Conservation (phyloP, 1,140 invertebrate genomes). For the Micrasema minimum region DNA sequence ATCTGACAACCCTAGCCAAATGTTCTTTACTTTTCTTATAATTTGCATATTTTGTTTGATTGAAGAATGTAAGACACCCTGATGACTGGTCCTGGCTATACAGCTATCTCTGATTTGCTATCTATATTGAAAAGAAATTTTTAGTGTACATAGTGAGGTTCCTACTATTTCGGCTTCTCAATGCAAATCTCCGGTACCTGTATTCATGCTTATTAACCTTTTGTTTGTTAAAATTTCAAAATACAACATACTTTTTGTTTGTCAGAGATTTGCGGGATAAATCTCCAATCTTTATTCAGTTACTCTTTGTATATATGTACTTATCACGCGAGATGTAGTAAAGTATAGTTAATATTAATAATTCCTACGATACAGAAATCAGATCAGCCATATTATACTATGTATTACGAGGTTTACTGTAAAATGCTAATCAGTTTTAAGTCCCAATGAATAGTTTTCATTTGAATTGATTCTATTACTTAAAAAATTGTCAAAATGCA, state of each 20-base stretch:
- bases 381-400: too few relatives aligned
- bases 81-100: constrained; percentile 38
- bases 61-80: constrained; percentile 38
- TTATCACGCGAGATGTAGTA: too few relatives aligned
- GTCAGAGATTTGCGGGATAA: background rate
- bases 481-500: too few relatives aligned
- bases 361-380: too few relatives aligned
- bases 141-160: constrained; percentile 19
- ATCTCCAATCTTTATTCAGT: too few relatives aligned
- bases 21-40: constrained; percentile 23
- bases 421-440: too few relatives aligned
- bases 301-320: too few relatives aligned
- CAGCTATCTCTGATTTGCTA: constrained; percentile 43
- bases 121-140: background rate
- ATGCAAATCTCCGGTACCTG: constrained; percentile 41
- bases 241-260: constrained; percentile 21
- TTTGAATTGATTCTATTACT: too few relatives aligned
- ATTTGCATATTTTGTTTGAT: constrained; percentile 32
- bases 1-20: background rate
- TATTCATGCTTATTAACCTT: constrained; percentile 36
- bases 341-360: too few relatives aligned
- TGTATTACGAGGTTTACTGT: too few relatives aligned
- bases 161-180: constrained; percentile 26
- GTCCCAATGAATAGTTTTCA: too few relatives aligned
- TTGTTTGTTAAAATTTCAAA: constrained; percentile 1